Evolutionary conservation across 2,888 invertebrate species (phyloP).

Genomic region (Balanococcus diminutus): DNA sequence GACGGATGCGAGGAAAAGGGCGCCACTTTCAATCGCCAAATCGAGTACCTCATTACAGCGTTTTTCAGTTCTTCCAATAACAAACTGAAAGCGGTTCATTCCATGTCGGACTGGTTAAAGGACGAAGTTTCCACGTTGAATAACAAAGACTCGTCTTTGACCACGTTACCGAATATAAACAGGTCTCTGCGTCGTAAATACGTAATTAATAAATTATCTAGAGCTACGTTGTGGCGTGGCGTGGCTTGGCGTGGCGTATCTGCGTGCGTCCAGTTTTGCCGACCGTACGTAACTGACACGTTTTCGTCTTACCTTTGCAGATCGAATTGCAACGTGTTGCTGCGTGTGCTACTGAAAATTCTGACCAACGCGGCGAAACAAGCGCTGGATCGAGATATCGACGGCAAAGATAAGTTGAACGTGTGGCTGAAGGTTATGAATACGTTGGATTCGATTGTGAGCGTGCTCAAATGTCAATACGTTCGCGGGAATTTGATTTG

Average conservation of each 20-base stretch:
- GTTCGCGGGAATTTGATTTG: conserved; percentile 69
- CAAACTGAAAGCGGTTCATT: conserved; percentile 58
- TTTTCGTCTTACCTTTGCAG: too few species aligned
- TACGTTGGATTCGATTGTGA: conserved; percentile 70
- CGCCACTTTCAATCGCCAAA: conserved; percentile 68
- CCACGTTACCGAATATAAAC: conserved; percentile 59
- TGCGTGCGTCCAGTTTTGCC: too few species aligned
- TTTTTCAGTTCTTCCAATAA: conserved; percentile 68
- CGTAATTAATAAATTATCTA: too few species aligned
- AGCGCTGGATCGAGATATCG: conserved; percentile 61
- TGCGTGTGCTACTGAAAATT: conserved; percentile 59
- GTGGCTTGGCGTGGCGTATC: too few species aligned
- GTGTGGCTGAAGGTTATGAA: conserved; percentile 71
- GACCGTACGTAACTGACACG: too few species aligned
- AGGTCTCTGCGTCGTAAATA: conserved; percentile 59
- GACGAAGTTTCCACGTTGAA: conserved; percentile 62
- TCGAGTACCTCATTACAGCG: conserved; percentile 71
- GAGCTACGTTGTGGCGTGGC: too few species aligned
- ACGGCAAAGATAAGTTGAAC: conserved; percentile 68
- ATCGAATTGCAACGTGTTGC: conserved; percentile 58
- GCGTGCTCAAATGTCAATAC: conserved; percentile 70
- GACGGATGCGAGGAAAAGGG: conserved; percentile 72
- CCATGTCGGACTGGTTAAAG: conserved; percentile 61
- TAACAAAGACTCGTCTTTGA: conserved; percentile 59
- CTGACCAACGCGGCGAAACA: conserved; percentile 61